phyloP scores from a whole-genome alignment of 1,140 invertebrate species.

The Eupristina koningsbergeri region DNA sequence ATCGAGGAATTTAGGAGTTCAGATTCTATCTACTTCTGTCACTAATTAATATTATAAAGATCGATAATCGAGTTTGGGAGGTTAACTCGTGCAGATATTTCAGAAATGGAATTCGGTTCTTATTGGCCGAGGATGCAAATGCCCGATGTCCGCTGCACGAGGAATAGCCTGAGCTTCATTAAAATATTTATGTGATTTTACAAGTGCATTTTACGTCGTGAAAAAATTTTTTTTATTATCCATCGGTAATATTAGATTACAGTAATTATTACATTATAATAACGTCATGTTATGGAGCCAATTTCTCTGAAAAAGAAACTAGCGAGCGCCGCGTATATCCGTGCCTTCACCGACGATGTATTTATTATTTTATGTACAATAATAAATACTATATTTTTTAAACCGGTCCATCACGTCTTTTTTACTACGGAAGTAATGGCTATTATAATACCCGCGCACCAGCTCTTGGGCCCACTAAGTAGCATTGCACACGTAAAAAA shows the following conservation, averaged over 20 bases:
- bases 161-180: not conserved
- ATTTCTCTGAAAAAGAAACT: not conserved
- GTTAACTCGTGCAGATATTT: not conserved
- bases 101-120: not conserved
- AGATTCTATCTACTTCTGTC: not conserved
- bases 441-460: not conserved
- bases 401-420: not conserved
- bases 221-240: not conserved
- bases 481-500: not conserved
- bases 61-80: slow-evolving; percentile 9
- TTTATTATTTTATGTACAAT: no score
- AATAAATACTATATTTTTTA: no score
- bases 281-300: not conserved
- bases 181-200: not conserved
- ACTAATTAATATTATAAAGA: slow-evolving; percentile 41
- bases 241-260: not conserved
- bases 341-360: no score
- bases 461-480: not conserved
- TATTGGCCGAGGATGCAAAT: not conserved
- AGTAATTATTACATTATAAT: not conserved
- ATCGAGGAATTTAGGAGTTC: slow-evolving; percentile 10
- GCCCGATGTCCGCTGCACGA: not conserved
- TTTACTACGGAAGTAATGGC: not conserved
- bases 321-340: no score
- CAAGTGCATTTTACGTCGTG: not conserved